Evolutionary conservation across 2,113 vertebrate genomes (phyloP).

Genomic region (Peromyscus leucopus): DNA sequence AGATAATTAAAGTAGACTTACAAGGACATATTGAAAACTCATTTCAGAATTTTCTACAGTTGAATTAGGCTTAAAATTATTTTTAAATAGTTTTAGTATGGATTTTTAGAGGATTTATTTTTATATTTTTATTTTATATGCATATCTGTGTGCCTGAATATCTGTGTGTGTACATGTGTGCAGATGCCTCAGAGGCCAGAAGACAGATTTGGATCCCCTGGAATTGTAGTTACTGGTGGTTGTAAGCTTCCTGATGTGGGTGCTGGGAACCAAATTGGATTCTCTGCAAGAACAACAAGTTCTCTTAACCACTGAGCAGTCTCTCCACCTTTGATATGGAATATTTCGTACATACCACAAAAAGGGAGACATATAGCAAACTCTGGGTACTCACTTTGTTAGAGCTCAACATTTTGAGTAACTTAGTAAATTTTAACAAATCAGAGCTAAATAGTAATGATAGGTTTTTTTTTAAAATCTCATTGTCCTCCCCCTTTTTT

Average conservation of each 20-base stretch:
- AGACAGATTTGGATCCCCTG: background rate
- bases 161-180: background rate
- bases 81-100: constrained; percentile 28
- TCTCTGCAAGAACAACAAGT: background rate
- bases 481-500: background rate
- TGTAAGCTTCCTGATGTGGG: background rate
- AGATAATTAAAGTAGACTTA: background rate
- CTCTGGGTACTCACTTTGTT: background rate
- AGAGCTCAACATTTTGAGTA: constrained; percentile 38
- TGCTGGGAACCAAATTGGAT: background rate
- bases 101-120: background rate
- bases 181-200: background rate
- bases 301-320: background rate
- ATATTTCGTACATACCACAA: background rate
- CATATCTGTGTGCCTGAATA: background rate
- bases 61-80: background rate
- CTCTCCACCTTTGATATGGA: background rate
- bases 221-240: background rate
- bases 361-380: constrained; percentile 13
- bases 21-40: background rate
- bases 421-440: constrained; percentile 26
- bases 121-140: background rate
- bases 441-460: constrained; percentile 37
- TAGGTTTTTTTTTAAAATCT: background rate
- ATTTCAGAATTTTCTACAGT: background rate